Percentiles rank a stretch among this genome's conserved stretches.
These are phyloP conservation scores for Poecilus cupreus DNA, from an alignment of 2,888 invertebrate genomes.

Conservation along the genomic window DNA sequence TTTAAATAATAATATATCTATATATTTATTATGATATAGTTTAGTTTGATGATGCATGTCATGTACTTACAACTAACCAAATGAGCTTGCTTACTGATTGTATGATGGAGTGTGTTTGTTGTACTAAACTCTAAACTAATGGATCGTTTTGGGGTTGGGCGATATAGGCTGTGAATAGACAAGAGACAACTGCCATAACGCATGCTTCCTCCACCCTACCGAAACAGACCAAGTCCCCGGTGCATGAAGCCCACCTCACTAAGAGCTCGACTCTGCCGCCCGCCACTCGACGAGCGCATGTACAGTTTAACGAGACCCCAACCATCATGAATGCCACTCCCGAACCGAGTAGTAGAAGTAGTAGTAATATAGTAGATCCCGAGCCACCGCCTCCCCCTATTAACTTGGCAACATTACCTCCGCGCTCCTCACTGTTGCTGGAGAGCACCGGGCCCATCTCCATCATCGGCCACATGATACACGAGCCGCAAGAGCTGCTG, in stretches of 20 bases:
- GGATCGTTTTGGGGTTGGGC: slow-evolving; percentile 44
- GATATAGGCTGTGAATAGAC: slow-evolving; percentile 37
- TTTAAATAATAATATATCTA: slow-evolving; percentile 56
- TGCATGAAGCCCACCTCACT: slow-evolving; percentile 62
- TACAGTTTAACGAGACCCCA: slow-evolving; percentile 57
- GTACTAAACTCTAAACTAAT: background rate
- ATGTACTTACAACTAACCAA: background rate
- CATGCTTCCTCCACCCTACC: slow-evolving; percentile 67
- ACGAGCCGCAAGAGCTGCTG: background rate
- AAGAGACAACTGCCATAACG: slow-evolving; percentile 49
- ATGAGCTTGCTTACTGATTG: background rate
- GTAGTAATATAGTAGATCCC: no score
- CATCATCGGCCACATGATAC: background rate
- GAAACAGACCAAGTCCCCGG: slow-evolving; percentile 65
- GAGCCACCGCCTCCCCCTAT: slow-evolving; percentile 73
- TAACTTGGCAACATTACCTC: slow-evolving; percentile 73
- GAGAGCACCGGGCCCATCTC: background rate
- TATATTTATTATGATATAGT: slow-evolving; percentile 54
- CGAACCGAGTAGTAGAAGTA: no score
- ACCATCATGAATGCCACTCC: slow-evolving; percentile 33
- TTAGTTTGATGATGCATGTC: slow-evolving; percentile 11
- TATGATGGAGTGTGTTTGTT: background rate
- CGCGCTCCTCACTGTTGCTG: slow-evolving; percentile 61
- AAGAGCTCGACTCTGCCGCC: slow-evolving; percentile 14
- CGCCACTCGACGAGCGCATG: slow-evolving; percentile 33